phyloP scores from a whole-genome alignment of 2,113 vertebrate genomes.

The Zapornia atra region DNA sequence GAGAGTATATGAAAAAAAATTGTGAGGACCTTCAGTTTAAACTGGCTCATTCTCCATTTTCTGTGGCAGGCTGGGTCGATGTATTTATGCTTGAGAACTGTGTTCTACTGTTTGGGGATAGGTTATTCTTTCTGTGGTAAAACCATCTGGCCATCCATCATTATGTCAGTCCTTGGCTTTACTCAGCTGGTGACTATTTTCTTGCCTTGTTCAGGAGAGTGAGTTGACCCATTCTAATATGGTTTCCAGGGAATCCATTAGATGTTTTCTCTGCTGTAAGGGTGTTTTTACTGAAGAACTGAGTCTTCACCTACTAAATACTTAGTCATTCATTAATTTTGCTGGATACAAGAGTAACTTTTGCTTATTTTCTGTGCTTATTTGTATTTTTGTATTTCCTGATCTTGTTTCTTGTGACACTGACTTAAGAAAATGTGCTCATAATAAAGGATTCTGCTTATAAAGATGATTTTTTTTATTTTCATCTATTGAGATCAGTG shows the following conservation, averaged over 20 bases:
- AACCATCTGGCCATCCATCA: conserved; percentile 47
- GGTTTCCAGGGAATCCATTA: conserved; percentile 8
- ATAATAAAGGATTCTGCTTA: background rate
- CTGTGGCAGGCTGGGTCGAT: background rate
- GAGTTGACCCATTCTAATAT: background rate
- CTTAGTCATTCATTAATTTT: background rate
- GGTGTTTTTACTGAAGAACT: background rate
- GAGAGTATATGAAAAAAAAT: background rate
- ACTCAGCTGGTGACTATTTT: conserved; percentile 59
- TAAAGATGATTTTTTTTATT: background rate
- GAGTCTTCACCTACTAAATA: background rate
- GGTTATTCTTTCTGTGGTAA: background rate
- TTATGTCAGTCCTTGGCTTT: conserved; percentile 42
- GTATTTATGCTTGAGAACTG: background rate
- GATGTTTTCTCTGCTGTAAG: background rate
- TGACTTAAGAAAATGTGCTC: background rate
- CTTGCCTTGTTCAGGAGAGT: background rate
- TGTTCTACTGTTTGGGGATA: background rate
- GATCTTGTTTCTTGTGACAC: background rate
- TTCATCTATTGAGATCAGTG: background rate
- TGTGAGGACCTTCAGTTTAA: background rate
- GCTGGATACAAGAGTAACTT: background rate
- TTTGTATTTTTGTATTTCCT: background rate
- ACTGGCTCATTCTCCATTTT: background rate
- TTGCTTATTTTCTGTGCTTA: background rate